Conservation (phyloP, 2,113 vertebrate genomes). For the Leptocoma aspasia region DNA sequence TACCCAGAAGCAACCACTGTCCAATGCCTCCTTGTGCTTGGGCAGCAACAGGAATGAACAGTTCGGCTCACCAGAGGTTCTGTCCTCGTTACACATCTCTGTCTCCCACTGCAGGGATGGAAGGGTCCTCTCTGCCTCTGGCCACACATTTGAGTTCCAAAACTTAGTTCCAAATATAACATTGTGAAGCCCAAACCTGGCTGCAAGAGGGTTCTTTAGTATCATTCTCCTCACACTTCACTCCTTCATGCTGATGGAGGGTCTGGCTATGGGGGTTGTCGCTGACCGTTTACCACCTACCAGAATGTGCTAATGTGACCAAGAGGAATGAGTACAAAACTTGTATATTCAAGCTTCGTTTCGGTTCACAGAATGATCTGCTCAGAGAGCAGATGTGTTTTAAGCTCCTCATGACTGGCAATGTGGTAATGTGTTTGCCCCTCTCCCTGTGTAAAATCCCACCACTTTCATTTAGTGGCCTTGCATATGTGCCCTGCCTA, state of each 20-base stretch:
- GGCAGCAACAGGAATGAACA: neutral
- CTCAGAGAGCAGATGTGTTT: neutral
- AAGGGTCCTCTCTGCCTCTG: neutral
- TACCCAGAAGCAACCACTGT: neutral
- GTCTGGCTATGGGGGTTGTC: neutral
- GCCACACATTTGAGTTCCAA: neutral
- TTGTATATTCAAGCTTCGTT: neutral
- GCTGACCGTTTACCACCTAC: neutral
- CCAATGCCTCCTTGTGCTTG: neutral
- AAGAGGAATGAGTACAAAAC: neutral
- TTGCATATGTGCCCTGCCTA: neutral
- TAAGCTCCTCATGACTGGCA: neutral
- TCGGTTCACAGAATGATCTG: neutral
- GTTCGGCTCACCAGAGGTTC: neutral
- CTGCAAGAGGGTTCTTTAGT: neutral
- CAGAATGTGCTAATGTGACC: neutral
- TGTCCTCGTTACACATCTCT: neutral
- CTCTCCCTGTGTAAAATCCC: neutral
- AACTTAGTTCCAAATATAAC: neutral
- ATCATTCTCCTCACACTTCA: neutral
- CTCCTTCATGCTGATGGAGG: neutral
- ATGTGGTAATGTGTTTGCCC: fast-evolving
- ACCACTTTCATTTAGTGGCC: neutral
- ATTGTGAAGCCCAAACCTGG: neutral
- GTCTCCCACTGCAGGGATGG: neutral